Evolutionary conservation across 2,113 vertebrate genomes (phyloP).

Genomic region (Bostrychus sinensis): DNA sequence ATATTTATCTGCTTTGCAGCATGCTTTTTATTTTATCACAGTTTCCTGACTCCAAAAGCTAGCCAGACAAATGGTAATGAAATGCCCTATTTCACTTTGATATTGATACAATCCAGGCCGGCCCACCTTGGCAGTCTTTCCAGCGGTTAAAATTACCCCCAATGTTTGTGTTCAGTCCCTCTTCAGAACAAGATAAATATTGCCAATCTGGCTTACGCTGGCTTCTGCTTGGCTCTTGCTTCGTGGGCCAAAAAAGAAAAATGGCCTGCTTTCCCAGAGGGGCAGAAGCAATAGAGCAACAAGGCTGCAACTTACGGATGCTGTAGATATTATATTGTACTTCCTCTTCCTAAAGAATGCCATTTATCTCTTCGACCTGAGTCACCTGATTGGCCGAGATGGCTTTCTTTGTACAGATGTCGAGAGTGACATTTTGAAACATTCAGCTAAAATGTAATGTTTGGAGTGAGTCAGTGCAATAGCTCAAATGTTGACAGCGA

Average conservation of each 20-base stretch:
- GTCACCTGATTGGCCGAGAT: conserved; percentile 60
- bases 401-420: conserved; percentile 65
- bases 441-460: conserved; percentile 57
- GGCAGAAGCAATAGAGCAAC: conserved; percentile 63
- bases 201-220: conserved; percentile 64
- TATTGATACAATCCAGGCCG: conserved; percentile 51
- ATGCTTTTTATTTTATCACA: conserved; percentile 24
- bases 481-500: conserved; percentile 60
- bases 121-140: conserved; percentile 35
- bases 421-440: conserved; percentile 68
- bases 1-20: conserved; percentile 8
- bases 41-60: conserved; percentile 26
- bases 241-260: conserved; percentile 69
- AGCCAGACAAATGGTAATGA: conserved; percentile 28
- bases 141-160: conserved; percentile 62
- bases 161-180: conserved; percentile 68
- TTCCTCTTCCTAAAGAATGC: conserved; percentile 52
- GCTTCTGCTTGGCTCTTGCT: conserved; percentile 51
- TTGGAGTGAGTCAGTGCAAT: conserved; percentile 48
- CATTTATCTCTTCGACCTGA: conserved; percentile 65
- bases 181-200: conserved; percentile 75
- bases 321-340: conserved; percentile 68
- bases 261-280: conserved; percentile 66
- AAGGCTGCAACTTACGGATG: conserved; percentile 52
- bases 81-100: conserved; percentile 53